A percentile compares a stretch with the other conserved stretches of the same genome.
Conservation (phyloP, 2,797 vertebrate species). For the Helarctos malayanus region DNA sequence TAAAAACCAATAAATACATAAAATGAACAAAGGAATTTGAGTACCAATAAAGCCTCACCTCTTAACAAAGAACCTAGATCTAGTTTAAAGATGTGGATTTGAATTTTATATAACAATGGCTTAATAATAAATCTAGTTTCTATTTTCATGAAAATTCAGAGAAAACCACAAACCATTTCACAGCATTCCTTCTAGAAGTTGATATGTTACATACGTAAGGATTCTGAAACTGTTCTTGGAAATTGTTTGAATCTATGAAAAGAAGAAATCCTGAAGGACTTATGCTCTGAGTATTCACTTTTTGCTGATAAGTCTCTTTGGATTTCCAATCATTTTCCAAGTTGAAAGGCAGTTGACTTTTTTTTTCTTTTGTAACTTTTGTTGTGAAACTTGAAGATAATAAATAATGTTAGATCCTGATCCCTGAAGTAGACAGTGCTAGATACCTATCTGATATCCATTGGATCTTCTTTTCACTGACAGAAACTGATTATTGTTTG, state of each 20-base stretch:
- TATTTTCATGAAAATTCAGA: not conserved
- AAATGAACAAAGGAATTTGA: not conserved
- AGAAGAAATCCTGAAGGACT: not conserved
- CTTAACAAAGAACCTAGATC: not conserved
- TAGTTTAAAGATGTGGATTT: not conserved
- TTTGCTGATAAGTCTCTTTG: not conserved
- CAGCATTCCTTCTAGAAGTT: not conserved
- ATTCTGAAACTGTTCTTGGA: not conserved
- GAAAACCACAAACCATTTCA: not conserved
- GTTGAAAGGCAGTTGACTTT: not conserved
- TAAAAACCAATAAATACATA: not conserved
- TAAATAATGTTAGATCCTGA: not conserved
- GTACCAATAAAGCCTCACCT: not conserved
- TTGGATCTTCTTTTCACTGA: not conserved
- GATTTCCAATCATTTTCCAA: not conserved
- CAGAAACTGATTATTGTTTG: not conserved
- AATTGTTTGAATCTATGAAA: not conserved
- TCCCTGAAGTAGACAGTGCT: not conserved
- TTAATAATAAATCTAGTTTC: not conserved
- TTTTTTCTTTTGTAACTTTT: not conserved
- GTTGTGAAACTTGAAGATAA: not conserved
- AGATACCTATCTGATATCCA: not conserved
- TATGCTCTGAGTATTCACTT: not conserved
- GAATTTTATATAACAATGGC: not conserved
- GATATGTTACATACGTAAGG: not conserved